A percentile compares a stretch with the other conserved stretches of the same genome.
These are phyloP conservation scores for Lasioglossum lativentre DNA, from an alignment of 2,888 invertebrate genomes.

Conservation along the genomic window DNA sequence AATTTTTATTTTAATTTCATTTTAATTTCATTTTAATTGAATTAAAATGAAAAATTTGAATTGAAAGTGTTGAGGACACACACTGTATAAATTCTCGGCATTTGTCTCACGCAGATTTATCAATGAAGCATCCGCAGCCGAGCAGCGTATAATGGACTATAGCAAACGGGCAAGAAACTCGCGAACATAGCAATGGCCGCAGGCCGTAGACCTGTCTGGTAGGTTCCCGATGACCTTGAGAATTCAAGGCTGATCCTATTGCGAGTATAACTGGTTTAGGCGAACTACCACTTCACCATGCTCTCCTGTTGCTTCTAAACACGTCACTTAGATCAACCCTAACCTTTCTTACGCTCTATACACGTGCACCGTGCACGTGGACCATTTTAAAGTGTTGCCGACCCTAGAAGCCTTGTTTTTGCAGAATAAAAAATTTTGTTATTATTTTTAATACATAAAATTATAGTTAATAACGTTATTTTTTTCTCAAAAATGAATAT, in stretches of 20 bases:
- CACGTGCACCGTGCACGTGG: constrained; percentile 12
- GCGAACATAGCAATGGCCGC: constrained; percentile 27
- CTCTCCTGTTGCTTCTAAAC: constrained; percentile 82
- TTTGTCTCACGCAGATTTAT: background rate
- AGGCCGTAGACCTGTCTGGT: constrained; percentile 59
- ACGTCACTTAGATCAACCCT: constrained; percentile 75
- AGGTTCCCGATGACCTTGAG: constrained; percentile 66
- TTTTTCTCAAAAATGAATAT: background rate
- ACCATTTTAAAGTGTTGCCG: background rate
- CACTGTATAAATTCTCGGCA: background rate
- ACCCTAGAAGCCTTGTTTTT: background rate
- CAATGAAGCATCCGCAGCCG: constrained; percentile 10
- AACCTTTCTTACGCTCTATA: constrained; percentile 68
- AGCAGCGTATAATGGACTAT: constrained; percentile 13
- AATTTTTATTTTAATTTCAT: background rate
- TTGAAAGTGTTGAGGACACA: background rate
- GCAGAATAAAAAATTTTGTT: background rate
- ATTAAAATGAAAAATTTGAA: background rate
- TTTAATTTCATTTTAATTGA: too few species aligned
- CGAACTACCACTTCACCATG: constrained; percentile 73
- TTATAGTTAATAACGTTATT: background rate
- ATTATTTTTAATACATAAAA: background rate
- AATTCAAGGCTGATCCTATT: constrained; percentile 66
- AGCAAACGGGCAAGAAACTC: constrained; percentile 30
- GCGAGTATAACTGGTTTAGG: constrained; percentile 65